Evolutionary conservation across 1,140 invertebrate genomes (phyloP), one percentile per base, ranked within the genome.

Genomic region (Leptinotarsa texana): DNA sequence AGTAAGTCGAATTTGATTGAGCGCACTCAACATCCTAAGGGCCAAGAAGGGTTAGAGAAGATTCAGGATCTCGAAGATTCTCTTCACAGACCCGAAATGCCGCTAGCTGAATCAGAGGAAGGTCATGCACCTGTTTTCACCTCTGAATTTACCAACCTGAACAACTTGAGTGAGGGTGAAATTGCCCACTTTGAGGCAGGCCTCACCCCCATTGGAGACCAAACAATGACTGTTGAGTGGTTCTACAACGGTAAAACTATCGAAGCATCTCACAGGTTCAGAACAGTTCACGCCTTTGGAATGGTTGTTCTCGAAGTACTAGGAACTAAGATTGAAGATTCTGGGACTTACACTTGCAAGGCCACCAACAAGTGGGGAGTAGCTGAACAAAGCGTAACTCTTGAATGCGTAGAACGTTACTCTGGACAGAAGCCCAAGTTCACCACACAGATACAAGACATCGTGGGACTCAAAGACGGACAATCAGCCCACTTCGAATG

Each of bases 201-300:
- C 57, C 88, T 99, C 1, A 93, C 95, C 63, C 97, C 97, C 13
- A 93, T 96, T 69, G 96, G 96, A 24, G 97, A 99, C 85, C 95
- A 98, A 83, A 95, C 93, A 33, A 98, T 99, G 96, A 91, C 93
- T 33, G 95, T 99, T 33, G 96, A 99, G 88, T 99, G 97, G 97
- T 97, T 97, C 88, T 98, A 95, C 81, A 97, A 99, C 85, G 94
- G 93, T 49, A 93, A 98, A 84, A 82, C 91, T 0, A 88, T 98
- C 66, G 93, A 95, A 86, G 95, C 95, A 24, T 95, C 94, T 86
- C 94, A 96, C 84, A 91, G 96, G 49, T 94, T 94, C 57, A 89
- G 95, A 81, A 97, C 95, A 47, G 95, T 97, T 24, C 95, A 97
- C 82, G 96, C 96, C 1, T 98, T 98, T 84, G 96, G 96, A 69